Evolutionary conservation across 2,113 vertebrate genomes (phyloP), one percentile per base, ranked within the genome.

Genomic region (Trogon surrucura): DNA sequence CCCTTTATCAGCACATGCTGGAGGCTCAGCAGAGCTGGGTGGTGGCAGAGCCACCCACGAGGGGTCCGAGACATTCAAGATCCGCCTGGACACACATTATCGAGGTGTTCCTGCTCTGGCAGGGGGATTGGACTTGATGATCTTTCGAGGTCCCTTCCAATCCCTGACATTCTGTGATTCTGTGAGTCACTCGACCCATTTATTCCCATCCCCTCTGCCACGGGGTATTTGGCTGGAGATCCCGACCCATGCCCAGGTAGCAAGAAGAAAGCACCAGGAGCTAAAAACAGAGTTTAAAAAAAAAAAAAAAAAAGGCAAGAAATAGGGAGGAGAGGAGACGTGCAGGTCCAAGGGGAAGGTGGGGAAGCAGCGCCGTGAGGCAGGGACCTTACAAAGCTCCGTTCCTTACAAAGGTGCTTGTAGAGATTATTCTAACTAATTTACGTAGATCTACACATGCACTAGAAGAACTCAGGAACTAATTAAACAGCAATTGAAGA

Each of bases 191-290:
- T 32, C 5, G 2, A 21, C 4, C 5, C 60, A 4, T 54, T 67
- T 13, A 5, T 45, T 72, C 50, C 58, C 25, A 22, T 5, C 51
- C 20, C 41, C 8, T 5, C 11, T 56, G 65, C n/a, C 53, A 22
- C 0, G 36, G 21, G 13, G 10, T 12, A 16, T 45, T 71, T 47
- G 61, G 38, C 26, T 56, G 44, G 27, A 82, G 78, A 65, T 75
- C 48, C 54, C 1, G 3, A 23, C 9, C 29, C 53, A 26, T 54
- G 21, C 5, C 6, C 0, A 10, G 56, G 22, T 0, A 51, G 36
- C 6, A 23, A 62, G 65, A 62, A 56, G 26, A 25, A 64, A 65
- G 22, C 15, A 79, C 16, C 8, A 22, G 29, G n/a, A 85, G 58
- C 9, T 53, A 53, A 85, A 88, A 53, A 10, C 10, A 32, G 61